Evolutionary conservation across 2,113 vertebrate species (phyloP), one percentile per base, ranked within the genome.

Genomic region (Uria lomvia): DNA sequence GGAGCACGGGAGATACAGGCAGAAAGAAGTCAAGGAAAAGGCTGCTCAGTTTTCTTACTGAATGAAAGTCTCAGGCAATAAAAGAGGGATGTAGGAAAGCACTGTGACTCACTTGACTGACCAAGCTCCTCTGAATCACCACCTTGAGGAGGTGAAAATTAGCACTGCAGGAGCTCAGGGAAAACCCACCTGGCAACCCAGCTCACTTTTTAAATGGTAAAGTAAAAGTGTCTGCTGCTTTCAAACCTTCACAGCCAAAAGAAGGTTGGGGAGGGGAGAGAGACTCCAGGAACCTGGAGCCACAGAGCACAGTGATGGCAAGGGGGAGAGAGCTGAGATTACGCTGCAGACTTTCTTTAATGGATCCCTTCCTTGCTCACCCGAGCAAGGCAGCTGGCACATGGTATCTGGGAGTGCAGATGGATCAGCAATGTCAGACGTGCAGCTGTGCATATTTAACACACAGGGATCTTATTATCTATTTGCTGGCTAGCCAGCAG

Each of bases 361-460:
- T 55, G 70, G 90, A 82, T 95, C 96, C 42, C 71, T 96, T 96
- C 89, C 88, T 96, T 5, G 3, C 21, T 76, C 87, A 85, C 62
- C 71, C 8, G 2, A 88, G 71, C 67, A 75, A 91, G 88, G 86
- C 96, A 94, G 90, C 94, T 94, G 91, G 85, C 85, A 93, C 45
- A 3, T 65, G 83, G 82, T 94, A 78, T 92, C 81, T 73, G 88
- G n/a, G 92, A 91, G 72, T 92, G 89, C 90, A 96, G 95, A 96
- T 96, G 96, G 91, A 97, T 93, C 96, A 91, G 95, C 83, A 63
- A 45, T 94, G 95, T 96, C 96, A 97, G 94, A 93, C 58, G 2
- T 92, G 90, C 97, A 97, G 95, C 96, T 98, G 96, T 91, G 94
- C 94, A 95, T 95, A 97, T 95, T 97, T 96, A 97, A 94, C 94